phyloP scores from a whole-genome alignment of 2,113 vertebrate species.

The Cyanoliseus patagonus region DNA sequence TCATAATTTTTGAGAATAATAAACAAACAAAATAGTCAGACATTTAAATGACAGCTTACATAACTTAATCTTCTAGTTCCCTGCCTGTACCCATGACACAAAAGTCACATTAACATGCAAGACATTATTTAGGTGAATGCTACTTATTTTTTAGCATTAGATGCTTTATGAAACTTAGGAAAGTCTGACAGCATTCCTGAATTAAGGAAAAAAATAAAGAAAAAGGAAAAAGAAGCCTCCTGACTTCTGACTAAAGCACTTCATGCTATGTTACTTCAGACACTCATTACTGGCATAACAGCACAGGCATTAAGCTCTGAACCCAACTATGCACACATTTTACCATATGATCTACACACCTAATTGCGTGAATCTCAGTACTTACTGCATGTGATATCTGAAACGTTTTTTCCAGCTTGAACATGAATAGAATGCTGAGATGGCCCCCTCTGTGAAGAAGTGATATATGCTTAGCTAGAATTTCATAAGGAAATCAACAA shows the following conservation, averaged over 20 bases:
- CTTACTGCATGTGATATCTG: neutral
- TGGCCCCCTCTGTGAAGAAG: neutral
- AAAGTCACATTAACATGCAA: neutral
- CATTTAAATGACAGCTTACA: slow-evolving; percentile 12
- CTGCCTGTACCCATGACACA: neutral
- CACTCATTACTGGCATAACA: neutral
- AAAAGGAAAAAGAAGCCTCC: neutral
- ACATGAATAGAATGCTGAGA: neutral
- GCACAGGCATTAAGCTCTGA: neutral
- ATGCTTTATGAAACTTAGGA: neutral
- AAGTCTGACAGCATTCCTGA: neutral
- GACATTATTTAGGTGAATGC: neutral
- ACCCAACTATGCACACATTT: neutral
- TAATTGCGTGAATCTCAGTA: neutral
- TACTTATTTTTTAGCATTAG: neutral
- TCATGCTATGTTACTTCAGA: neutral
- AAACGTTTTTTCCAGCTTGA: neutral
- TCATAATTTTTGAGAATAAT: neutral
- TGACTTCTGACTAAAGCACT: neutral
- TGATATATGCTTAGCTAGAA: neutral
- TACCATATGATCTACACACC: neutral
- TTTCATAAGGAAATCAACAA: neutral
- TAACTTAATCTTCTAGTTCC: slow-evolving; percentile 17
- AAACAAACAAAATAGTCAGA: slow-evolving; percentile 12
- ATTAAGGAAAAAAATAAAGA: neutral